phyloP scores from a whole-genome alignment of 35 echinoderm and acorn worm species.

The Amphiura filiformis region DNA sequence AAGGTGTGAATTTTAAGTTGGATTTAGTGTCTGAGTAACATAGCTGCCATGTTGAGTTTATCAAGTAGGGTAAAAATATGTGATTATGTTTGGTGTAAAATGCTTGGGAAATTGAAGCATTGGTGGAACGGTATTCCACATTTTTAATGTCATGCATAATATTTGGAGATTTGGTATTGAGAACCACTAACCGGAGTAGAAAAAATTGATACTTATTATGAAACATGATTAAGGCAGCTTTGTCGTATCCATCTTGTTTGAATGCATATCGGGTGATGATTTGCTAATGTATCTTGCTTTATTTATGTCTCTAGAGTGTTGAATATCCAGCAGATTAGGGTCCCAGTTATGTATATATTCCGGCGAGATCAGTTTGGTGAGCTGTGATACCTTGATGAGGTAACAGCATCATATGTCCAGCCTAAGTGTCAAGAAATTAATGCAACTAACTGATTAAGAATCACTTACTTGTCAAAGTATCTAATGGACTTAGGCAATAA shows the following conservation, averaged over 20 bases:
- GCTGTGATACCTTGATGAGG: background rate
- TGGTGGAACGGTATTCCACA: too few species aligned
- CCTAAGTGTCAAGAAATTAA: background rate
- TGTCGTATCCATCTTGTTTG: too few species aligned
- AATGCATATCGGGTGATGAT: background rate
- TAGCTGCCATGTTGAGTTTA: too few species aligned
- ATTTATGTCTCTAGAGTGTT: background rate
- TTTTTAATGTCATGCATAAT: too few species aligned
- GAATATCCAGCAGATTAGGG: background rate
- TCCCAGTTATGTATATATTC: background rate
- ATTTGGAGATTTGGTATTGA: too few species aligned
- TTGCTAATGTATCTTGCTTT: background rate
- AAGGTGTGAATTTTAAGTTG: background rate
- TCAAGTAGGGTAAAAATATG: too few species aligned
- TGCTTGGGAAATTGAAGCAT: too few species aligned
- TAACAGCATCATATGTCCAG: background rate
- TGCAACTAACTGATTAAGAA: conserved; percentile 3
- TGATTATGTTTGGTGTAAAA: too few species aligned
- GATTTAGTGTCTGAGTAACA: too few species aligned
- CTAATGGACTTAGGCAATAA: background rate
- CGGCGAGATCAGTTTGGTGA: background rate
- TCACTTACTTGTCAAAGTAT: background rate
- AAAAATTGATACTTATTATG: too few species aligned
- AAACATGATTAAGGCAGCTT: too few species aligned
- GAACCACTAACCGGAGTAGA: too few species aligned